Conservation (phyloP, 2,888 invertebrate genomes). For the Cantharis lateralis region DNA sequence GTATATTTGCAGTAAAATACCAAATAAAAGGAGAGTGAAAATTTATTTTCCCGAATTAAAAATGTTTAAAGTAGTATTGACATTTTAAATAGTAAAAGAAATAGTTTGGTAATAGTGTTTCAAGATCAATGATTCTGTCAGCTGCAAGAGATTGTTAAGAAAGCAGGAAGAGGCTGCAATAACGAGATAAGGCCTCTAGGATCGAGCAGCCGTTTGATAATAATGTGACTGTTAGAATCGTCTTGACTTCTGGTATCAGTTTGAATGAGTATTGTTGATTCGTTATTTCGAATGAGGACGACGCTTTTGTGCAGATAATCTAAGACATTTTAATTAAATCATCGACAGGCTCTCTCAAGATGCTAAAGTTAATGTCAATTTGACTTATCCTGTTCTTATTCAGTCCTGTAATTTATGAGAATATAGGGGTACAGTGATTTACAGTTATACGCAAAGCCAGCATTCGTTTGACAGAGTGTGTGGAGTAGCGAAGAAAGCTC, state of each 20-base stretch:
- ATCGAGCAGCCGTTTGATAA: conserved; percentile 6
- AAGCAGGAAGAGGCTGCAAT: conserved; percentile 31
- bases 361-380: conserved; percentile 16
- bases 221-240: conserved; percentile 26
- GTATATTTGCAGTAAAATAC: background rate
- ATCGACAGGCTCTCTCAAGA: conserved; percentile 12
- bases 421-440: conserved; percentile 17
- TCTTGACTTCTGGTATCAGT: conserved; percentile 27
- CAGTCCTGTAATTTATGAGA: conserved; percentile 18
- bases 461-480: conserved; percentile 16
- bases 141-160: conserved; percentile 37
- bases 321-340: conserved; percentile 20
- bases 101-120: conserved; percentile 23
- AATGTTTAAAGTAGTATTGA: background rate
- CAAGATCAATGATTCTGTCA: conserved; percentile 39
- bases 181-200: conserved; percentile 17
- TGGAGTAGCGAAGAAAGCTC: conserved; percentile 23
- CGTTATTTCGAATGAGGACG: background rate
- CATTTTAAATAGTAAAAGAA: background rate
- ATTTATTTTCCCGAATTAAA: background rate
- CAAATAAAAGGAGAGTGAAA: background rate
- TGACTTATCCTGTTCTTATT: conserved; percentile 7
- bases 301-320: conserved; percentile 6
- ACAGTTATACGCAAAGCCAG: conserved; percentile 15
- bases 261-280: conserved; percentile 27